Percentiles rank a stretch among this genome's conserved stretches.
Conservation (phyloP, 1,140 invertebrate species). For the Drosophila athabasca region DNA sequence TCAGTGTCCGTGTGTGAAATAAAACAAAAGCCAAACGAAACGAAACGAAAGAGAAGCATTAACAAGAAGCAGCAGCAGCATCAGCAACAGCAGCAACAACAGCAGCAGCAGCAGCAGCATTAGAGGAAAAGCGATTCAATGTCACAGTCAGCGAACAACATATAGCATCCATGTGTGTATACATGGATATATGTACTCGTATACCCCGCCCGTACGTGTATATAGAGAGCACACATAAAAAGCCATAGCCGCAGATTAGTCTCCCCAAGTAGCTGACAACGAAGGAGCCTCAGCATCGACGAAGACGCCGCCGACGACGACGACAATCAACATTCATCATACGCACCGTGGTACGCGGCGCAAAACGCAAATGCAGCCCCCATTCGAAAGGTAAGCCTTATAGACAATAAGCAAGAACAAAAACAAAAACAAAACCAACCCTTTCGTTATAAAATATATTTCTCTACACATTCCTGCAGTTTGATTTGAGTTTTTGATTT, state of each 20-base stretch:
- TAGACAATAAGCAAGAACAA: constrained; percentile 5
- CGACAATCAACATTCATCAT: constrained; percentile 75
- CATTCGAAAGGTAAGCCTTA: constrained; percentile 58
- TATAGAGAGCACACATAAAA: constrained; percentile 38
- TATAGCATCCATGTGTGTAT: constrained; percentile 35
- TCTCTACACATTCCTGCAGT: constrained; percentile 33
- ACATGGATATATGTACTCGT: constrained; percentile 32
- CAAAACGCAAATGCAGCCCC: constrained; percentile 66
- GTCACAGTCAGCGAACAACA: constrained; percentile 56
- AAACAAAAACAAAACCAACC: background rate
- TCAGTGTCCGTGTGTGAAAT: constrained; percentile 55
- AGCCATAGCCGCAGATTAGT: constrained; percentile 69
- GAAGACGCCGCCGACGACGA: constrained; percentile 27
- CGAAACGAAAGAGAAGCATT: constrained; percentile 18
- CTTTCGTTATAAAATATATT: constrained; percentile 14
- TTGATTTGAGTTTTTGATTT: constrained; percentile 38
- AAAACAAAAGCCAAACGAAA: constrained; percentile 37
- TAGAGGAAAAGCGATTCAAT: constrained; percentile 73
- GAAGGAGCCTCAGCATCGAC: constrained; percentile 8
- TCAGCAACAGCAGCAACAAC: constrained; percentile 27
- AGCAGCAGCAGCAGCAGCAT: constrained; percentile 29
- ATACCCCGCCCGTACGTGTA: constrained; percentile 24
- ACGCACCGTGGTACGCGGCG: constrained; percentile 70
- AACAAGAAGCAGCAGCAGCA: constrained; percentile 35
- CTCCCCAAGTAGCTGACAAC: constrained; percentile 28